Percentiles rank a stretch among this genome's conserved stretches.
Evolutionary conservation across 2,113 vertebrate genomes (phyloP).

Genomic region (Myiozetetes cayanensis): DNA sequence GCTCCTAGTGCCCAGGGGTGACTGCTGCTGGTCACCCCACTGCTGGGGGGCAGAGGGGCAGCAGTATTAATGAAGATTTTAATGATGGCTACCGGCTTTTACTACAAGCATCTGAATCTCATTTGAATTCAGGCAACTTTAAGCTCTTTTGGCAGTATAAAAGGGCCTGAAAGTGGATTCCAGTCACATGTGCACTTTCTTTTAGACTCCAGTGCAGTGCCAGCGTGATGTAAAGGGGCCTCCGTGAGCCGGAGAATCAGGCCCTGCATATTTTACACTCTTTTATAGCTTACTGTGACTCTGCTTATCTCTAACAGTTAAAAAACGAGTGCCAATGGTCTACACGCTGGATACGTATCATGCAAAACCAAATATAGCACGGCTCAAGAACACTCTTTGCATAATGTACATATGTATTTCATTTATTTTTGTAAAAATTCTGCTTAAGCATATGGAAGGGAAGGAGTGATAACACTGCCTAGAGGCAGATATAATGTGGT

Average conservation of each 20-base stretch:
- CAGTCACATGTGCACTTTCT: constrained; percentile 62
- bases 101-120: constrained; percentile 49
- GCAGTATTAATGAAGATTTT: background rate
- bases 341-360: constrained; percentile 69
- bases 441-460: constrained; percentile 71
- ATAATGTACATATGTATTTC: constrained; percentile 75
- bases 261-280: constrained; percentile 61
- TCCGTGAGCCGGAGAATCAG: constrained; percentile 56
- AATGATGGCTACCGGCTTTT: background rate
- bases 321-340: constrained; percentile 64
- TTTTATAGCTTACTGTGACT: constrained; percentile 63
- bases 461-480: constrained; percentile 72
- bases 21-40: background rate
- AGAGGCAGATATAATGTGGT: constrained; percentile 69
- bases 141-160: constrained; percentile 65
- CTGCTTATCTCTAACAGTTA: constrained; percentile 64
- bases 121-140: constrained; percentile 67
- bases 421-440: constrained; percentile 73
- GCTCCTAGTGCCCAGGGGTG: rapidly evolving
- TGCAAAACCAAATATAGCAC: constrained; percentile 71
- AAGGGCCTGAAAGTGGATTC: constrained; percentile 66
- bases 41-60: background rate
- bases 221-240: constrained; percentile 64
- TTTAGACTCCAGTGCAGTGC: constrained; percentile 50
- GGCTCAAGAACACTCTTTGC: constrained; percentile 73